phyloP scores from a whole-genome alignment of 1,140 invertebrate genomes.

The Medauroidea extradentata region DNA sequence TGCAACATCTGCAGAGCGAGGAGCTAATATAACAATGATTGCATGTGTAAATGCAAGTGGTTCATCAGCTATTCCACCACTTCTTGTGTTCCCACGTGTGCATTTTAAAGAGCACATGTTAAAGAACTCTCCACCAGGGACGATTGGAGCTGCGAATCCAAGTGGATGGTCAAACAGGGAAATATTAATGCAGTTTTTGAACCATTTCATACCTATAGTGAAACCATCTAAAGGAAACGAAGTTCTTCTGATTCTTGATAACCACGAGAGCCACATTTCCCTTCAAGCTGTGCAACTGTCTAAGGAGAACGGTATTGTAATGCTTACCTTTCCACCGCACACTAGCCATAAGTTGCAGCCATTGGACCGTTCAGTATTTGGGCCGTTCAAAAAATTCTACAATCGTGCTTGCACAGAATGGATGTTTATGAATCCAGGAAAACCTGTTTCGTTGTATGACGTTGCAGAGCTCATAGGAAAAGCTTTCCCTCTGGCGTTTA shows the following conservation, averaged over 20 bases:
- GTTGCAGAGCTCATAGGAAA: constrained; percentile 27
- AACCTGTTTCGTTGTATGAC: constrained; percentile 31
- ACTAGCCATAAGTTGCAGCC: constrained; percentile 42
- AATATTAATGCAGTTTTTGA: constrained; percentile 33
- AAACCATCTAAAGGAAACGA: constrained; percentile 27
- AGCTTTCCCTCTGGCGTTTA: constrained; percentile 24
- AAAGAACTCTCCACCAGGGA: constrained; percentile 18
- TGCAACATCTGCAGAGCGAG: constrained; percentile 43
- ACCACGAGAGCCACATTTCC: constrained; percentile 37
- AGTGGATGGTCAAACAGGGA: constrained; percentile 18
- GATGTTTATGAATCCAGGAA: constrained; percentile 30
- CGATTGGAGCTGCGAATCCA: constrained; percentile 9
- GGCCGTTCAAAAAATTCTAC: constrained; percentile 38
- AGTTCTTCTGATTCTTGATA: constrained; percentile 40
- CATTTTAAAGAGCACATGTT: constrained; percentile 33
- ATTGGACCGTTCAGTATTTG: constrained; percentile 37
- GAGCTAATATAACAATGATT: constrained; percentile 40
- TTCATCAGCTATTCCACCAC: constrained; percentile 32
- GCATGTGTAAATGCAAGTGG: constrained; percentile 36
- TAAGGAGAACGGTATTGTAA: constrained; percentile 31
- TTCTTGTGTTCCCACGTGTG: constrained; percentile 39
- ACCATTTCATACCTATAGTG: constrained; percentile 28
- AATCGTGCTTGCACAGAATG: constrained; percentile 43
- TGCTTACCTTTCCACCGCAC: constrained; percentile 34
- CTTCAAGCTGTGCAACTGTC: constrained; percentile 27